Base-by-base conservation (phyloP, 1,140 invertebrate genomes). In the Achatina immaculata region DNA sequence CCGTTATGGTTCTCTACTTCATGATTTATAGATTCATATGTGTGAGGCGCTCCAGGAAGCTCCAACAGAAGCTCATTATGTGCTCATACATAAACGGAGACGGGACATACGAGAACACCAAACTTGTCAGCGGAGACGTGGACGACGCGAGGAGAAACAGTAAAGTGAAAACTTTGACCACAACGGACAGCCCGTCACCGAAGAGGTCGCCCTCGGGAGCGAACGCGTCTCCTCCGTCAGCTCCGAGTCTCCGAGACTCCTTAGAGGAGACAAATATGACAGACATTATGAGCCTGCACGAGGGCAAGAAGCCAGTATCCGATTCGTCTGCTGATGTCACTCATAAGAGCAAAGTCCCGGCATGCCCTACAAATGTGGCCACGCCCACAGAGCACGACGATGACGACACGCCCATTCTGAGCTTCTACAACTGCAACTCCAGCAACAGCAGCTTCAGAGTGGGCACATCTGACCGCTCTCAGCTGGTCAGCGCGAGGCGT, bases 1-100 rank as follows among this genome's bases (percentile, higher is more conserved):
- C 83, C 6, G 86, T 88, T 0, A 82, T 81, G 7, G 48, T 86
- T n/a, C 83, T 88, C 34, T 88, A 88, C 66, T 16, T 58, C 31
- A 76, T 80, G 7, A 71, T 80, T 40, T 83, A 83, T 77, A 24
- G 78, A 68, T 72, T 84, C 81, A 45, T 82, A 80, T 51, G 69
- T 71, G 82, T 36, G 62, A 78, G 71, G 34, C 83, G 71, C 40
- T 78, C 51, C 55, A 84, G 40, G 68, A 82, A 80, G 72, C n/a
- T n/a, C n/a, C n/a, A n/a, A n/a, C n/a, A n/a, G n/a, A n/a, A n/a
- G n/a, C n/a, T n/a, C n/a, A n/a, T n/a, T n/a, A n/a, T n/a, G n/a
- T n/a, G n/a, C n/a, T n/a, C n/a, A n/a, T n/a, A n/a, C n/a, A n/a
- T n/a, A n/a, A n/a, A n/a, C n/a, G n/a, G n/a, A n/a, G n/a, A n/a